Conservation (phyloP, 2,113 vertebrate genomes). For the Genyomyrus donnyi region DNA sequence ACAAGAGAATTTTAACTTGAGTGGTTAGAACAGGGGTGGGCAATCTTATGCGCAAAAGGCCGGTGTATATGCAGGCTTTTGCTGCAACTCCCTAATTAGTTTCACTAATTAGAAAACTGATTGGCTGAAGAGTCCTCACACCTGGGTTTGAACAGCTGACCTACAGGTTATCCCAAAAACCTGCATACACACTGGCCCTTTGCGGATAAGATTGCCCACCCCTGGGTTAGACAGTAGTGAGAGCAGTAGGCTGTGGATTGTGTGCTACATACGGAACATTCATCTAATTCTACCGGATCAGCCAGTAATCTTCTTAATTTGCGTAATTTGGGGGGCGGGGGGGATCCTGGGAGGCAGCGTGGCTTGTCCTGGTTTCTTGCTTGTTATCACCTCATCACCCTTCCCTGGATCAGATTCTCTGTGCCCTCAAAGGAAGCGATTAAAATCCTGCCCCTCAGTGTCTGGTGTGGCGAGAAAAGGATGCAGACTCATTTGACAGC, state of each 20-base stretch:
- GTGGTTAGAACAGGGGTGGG: neutral
- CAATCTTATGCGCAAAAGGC: no score
- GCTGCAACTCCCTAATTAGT: no score
- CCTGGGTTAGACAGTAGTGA: neutral
- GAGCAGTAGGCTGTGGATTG: neutral
- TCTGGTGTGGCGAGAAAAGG: slow-evolving; percentile 15
- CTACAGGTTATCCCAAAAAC: no score
- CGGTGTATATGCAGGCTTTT: no score
- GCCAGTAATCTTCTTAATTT: slow-evolving; percentile 15
- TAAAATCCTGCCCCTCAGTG: slow-evolving; percentile 27
- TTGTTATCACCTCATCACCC: slow-evolving; percentile 17
- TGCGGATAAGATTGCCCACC: no score
- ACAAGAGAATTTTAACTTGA: neutral
- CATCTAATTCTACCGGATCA: neutral
- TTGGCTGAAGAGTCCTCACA: no score
- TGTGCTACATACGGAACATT: neutral
- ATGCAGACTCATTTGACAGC: slow-evolving; percentile 24
- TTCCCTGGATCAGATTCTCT: slow-evolving; percentile 26
- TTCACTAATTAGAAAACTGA: no score
- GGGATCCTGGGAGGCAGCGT: slow-evolving; percentile 8
- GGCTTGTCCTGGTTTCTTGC: slow-evolving; percentile 20
- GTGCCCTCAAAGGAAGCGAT: slow-evolving; percentile 36
- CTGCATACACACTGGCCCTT: no score
- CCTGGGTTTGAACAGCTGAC: no score
- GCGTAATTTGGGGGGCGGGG: neutral